phyloP scores from a whole-genome alignment of 2,113 vertebrate species.

The Onychostoma macrolepis region DNA sequence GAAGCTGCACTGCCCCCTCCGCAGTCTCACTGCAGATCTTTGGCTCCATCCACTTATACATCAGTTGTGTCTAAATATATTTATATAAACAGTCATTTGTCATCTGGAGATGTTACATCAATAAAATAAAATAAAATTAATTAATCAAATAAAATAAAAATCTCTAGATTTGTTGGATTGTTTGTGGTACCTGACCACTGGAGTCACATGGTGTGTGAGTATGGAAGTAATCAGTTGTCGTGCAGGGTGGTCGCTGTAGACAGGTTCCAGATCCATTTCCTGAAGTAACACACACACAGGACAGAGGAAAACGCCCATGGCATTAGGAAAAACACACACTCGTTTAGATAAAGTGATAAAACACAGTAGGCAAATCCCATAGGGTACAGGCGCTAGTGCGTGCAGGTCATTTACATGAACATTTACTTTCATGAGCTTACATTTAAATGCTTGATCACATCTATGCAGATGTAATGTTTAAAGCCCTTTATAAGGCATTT shows the following conservation, averaged over 20 bases:
- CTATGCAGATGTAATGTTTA: conserved; percentile 35
- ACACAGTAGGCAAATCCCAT: conserved; percentile 16
- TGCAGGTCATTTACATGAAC: conserved; percentile 53
- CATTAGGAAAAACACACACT: conserved; percentile 49
- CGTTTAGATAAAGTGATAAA: conserved; percentile 64
- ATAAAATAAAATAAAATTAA: not conserved
- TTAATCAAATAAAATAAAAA: too few species aligned
- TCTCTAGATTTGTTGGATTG: not conserved
- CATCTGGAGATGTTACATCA: not conserved
- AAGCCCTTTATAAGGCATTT: not conserved
- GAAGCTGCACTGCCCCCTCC: conserved; percentile 77
- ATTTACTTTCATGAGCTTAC: conserved; percentile 27
- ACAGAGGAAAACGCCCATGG: conserved; percentile 37
- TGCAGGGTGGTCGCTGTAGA: conserved; percentile 83
- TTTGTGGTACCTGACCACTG: conserved; percentile 78
- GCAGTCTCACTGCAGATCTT: conserved; percentile 87
- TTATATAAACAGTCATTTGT: conserved; percentile 22
- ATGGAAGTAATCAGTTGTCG: conserved; percentile 90
- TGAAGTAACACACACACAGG: conserved; percentile 56
- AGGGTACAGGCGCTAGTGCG: not conserved
- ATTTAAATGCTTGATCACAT: conserved; percentile 47
- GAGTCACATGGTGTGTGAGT: conserved; percentile 89
- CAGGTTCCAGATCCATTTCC: conserved; percentile 84
- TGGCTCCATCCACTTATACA: conserved; percentile 95
- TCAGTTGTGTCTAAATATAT: conserved; percentile 86